Conservation (phyloP, 1,140 invertebrate species). For the Drosophila punjabiensis region DNA sequence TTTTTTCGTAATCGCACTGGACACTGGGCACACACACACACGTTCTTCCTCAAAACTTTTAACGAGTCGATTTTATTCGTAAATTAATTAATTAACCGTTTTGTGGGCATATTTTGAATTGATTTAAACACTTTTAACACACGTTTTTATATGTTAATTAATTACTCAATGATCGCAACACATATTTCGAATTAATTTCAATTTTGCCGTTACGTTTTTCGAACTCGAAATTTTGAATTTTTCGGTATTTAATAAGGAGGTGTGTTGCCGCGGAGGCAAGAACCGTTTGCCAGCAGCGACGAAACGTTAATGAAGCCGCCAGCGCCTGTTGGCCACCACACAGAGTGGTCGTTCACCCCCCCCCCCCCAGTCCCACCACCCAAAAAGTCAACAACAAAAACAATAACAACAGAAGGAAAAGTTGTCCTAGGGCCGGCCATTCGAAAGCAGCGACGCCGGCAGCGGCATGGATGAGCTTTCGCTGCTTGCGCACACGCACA, state of each 20-base stretch:
- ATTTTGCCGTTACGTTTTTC: slow-evolving; percentile 26
- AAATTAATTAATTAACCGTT: slow-evolving; percentile 17
- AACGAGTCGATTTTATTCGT: slow-evolving; percentile 4
- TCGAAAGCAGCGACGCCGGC: slow-evolving; percentile 4
- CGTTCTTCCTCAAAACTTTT: background rate
- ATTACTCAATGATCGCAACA: slow-evolving; percentile 7
- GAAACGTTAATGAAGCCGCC: slow-evolving; percentile 72
- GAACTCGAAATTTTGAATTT: slow-evolving; percentile 27
- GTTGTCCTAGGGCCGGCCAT: slow-evolving; percentile 47
- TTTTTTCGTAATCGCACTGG: slow-evolving; percentile 23
- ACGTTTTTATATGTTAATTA: slow-evolving; percentile 12
- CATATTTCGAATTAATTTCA: slow-evolving; percentile 20
- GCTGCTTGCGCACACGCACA: slow-evolving; percentile 26
- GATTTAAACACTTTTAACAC: slow-evolving; percentile 13
- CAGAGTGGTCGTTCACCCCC: slow-evolving; percentile 18
- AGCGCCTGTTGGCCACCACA: slow-evolving; percentile 47
- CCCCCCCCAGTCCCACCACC: background rate
- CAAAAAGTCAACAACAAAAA: background rate
- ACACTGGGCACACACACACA: slow-evolving; percentile 3
- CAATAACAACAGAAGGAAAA: slow-evolving; percentile 22
- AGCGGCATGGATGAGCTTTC: slow-evolving; percentile 5
- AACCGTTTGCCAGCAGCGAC: slow-evolving; percentile 73
- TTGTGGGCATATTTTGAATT: slow-evolving; percentile 16
- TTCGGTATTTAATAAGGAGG: background rate
- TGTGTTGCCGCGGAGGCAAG: slow-evolving; percentile 26